phyloP scores from a whole-genome alignment of 1,140 invertebrate genomes.

The Drosophila bifasciata region DNA sequence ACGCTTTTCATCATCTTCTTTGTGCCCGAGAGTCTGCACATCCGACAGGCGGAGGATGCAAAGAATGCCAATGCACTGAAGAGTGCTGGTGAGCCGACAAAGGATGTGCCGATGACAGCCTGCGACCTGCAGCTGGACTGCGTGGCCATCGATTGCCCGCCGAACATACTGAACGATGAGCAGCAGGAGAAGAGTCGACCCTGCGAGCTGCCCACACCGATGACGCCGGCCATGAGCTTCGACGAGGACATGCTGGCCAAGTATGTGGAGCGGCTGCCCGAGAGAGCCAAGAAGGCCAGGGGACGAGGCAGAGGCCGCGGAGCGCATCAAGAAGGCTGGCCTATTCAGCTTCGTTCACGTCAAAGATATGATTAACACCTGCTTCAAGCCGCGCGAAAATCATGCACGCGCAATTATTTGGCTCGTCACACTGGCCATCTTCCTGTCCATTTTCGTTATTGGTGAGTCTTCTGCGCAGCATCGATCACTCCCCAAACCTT shows the following conservation, averaged over 20 bases:
- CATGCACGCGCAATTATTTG: slow-evolving; percentile 87
- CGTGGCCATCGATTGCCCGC: slow-evolving; percentile 61
- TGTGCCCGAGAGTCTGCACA: slow-evolving; percentile 75
- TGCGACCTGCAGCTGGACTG: slow-evolving; percentile 59
- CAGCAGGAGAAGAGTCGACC: not conserved
- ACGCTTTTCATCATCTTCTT: slow-evolving; percentile 66
- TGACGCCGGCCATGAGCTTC: slow-evolving; percentile 62
- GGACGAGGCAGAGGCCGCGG: slow-evolving; percentile 13
- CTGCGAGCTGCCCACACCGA: slow-evolving; percentile 52
- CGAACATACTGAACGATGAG: slow-evolving; percentile 40
- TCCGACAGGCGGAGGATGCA: slow-evolving; percentile 38
- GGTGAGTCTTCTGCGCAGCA: slow-evolving; percentile 58
- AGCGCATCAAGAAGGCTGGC: slow-evolving; percentile 65
- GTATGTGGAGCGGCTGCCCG: slow-evolving; percentile 62
- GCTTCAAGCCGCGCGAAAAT: slow-evolving; percentile 86
- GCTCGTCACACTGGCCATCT: slow-evolving; percentile 86
- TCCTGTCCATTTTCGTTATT: slow-evolving; percentile 85
- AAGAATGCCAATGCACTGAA: slow-evolving; percentile 15
- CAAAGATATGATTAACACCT: slow-evolving; percentile 86
- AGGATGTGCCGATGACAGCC: slow-evolving; percentile 46
- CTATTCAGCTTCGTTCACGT: slow-evolving; percentile 86
- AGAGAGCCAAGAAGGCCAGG: slow-evolving; percentile 40
- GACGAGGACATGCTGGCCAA: slow-evolving; percentile 72
- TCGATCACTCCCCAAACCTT: slow-evolving; percentile 55
- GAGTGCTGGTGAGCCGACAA: slow-evolving; percentile 12